Base-by-base conservation (phyloP, 1,140 invertebrate genomes). In the Lordiphosa collinella region DNA sequence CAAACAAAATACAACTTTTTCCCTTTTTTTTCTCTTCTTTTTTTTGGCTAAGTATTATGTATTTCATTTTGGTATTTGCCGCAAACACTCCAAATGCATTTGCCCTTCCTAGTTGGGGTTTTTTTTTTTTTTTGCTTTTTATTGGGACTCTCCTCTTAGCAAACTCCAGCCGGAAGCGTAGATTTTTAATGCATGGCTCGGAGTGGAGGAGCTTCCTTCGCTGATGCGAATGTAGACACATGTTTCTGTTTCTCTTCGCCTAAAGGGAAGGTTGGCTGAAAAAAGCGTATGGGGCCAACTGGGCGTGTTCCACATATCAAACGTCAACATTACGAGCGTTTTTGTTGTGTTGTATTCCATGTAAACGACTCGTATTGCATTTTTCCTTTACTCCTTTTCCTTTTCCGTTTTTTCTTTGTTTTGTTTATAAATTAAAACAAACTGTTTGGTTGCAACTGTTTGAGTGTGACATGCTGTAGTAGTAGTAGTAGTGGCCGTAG, bases 51-150 rank as follows among this genome's bases (percentile, higher is more conserved):
- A 80, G 78, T 84, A 84, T 82, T 80, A 76, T 82, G 72, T 84
- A 76, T 82, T 82, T 82, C 78, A 64, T 82, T 82, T 82, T 76
- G 71, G 76, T 66, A 76, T 80, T 58, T 84, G 76, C 76, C 76
- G 58, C 76, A 82, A 82, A 82, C 76, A 82, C 76, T 82, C 67
- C 71, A 80, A 80, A 82, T 80, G 76, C 76, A 80, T 80, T 80
- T 80, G 71, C 71, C 76, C 76, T 75, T 55, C 76, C 75, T 34
- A 29, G 25, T 25, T 12, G 12, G 25, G 41, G 48, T 49, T 71
- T 71, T 53, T 3, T 16, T 34, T 62, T 44, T 51, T 49, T 37
- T 69, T 49, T 71, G n/a, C 22, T 71, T 49, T 65, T 57, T 71
- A 52, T 72, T 59, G 48, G 51, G 49, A 35, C 34, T 35, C 52